Evolutionary conservation across 1,140 invertebrate genomes (phyloP), one percentile per base, ranked within the genome.

Genomic region (Papilio helenus): DNA sequence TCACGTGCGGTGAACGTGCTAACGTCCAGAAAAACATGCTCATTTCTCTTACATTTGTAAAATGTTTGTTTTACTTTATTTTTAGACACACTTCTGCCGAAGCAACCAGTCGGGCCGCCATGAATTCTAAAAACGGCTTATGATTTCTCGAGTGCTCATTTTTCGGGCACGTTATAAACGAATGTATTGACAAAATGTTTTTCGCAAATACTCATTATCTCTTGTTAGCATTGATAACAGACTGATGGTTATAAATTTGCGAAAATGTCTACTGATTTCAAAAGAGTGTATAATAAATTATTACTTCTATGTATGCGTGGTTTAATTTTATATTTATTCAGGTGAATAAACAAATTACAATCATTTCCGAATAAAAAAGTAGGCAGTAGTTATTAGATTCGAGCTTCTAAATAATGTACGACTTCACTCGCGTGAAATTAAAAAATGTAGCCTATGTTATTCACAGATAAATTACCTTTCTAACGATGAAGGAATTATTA

Each of bases 201-300:
- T 12, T 61, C 26, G 58, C 58, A 61, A 61, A 61, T 61, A 61
- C 58, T 61, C 58, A 61, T 61, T 61, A 61, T 61, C 58, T 61
- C 29, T 61, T 61, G 12, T 61, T 23, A 29, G 23, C 58, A 61
- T 61, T 61, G 58, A 61, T 61, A 61, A 61, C 20, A 61, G 2
- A 61, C 58, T 61, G 58, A 20, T 5, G 20, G 23, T 26, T 14
- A 26, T 61, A 61, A 61, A 61, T 61, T 61, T 23, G 18, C 23
- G 58, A 61, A 61, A 61, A 61, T 61, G 10, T 61, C 2, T 26
- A 61, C 20, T 14, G 20, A 61, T 23, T 61, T 61, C 3, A 61
- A 23, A 61, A 23, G 20, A 61, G 58, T 0, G 18, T 20, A 23
- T 61, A 26, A 61, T 26, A 61, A 61, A 61, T 26, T 26, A 26